A percentile compares a stretch with the other conserved stretches of the same genome.
These are phyloP conservation scores for Mimumesa dahlbomi DNA, from an alignment of 2,888 invertebrate species.

Conservation along the genomic window DNA sequence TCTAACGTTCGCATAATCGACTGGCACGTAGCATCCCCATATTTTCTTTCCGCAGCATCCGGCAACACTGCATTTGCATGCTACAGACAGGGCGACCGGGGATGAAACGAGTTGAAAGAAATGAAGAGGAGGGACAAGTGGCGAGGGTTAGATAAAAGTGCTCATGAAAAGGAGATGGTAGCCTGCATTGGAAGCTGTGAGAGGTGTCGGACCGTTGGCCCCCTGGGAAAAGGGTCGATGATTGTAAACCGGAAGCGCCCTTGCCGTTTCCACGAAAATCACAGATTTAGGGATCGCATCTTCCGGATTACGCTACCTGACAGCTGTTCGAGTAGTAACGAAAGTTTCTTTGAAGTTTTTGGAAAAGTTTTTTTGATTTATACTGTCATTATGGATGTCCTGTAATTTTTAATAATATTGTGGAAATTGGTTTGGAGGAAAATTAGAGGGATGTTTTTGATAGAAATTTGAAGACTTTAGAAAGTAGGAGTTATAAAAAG, in stretches of 20 bases:
- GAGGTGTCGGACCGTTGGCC: conserved; percentile 15
- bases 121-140: conserved; percentile 41
- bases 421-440: too few relatives aligned
- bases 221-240: conserved; percentile 33
- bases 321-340: too few relatives aligned
- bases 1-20: too few relatives aligned
- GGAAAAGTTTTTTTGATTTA: too few relatives aligned
- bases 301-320: background rate
- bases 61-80: conserved; percentile 47
- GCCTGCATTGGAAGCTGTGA: conserved; percentile 18
- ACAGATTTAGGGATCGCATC: background rate
- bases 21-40: too few relatives aligned
- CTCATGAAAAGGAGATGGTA: conserved; percentile 54
- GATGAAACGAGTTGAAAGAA: conserved; percentile 52
- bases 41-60: too few relatives aligned
- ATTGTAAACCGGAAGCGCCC: conserved; percentile 16
- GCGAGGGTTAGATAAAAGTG: conserved; percentile 49
- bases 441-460: too few relatives aligned
- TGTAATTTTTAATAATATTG: too few relatives aligned
- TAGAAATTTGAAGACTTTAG: too few relatives aligned
- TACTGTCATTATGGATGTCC: too few relatives aligned
- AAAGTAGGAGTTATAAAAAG: too few relatives aligned
- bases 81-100: conserved; percentile 20
- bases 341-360: too few relatives aligned
- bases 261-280: background rate